A percentile compares a stretch with the other conserved stretches of the same genome.
These are phyloP conservation scores for Apodemus speciosus DNA, from an alignment of 2,113 vertebrate genomes.

Conservation along the genomic window DNA sequence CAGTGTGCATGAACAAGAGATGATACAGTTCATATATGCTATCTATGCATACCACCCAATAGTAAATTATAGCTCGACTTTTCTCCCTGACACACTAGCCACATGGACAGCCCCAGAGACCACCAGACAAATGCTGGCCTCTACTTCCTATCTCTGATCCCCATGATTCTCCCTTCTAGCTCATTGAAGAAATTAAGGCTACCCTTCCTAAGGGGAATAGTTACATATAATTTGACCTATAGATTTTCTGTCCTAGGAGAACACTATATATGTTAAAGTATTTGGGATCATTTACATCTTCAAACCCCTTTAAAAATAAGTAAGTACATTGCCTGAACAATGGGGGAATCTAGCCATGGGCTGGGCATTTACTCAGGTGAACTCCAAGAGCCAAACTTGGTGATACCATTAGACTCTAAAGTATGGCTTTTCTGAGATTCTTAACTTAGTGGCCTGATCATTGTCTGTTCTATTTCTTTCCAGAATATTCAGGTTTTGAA, in stretches of 20 bases:
- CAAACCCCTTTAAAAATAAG: not conserved
- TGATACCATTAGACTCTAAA: not conserved
- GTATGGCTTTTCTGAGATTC: not conserved
- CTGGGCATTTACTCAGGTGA: not conserved
- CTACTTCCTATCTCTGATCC: not conserved
- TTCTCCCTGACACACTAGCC: too few relatives aligned
- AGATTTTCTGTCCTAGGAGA: not conserved
- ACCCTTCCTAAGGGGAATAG: not conserved
- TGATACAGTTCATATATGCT: not conserved
- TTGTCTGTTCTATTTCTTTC: not conserved
- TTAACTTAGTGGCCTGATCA: not conserved
- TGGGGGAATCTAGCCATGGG: not conserved
- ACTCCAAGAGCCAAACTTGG: accelerated
- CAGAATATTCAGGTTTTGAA: not conserved
- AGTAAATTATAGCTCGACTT: not conserved
- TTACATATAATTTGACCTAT: not conserved
- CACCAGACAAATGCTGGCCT: accelerated
- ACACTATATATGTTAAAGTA: not conserved
- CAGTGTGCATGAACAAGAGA: not conserved
- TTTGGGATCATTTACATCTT: not conserved
- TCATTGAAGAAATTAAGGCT: not conserved
- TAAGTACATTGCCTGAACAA: not conserved
- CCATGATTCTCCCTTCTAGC: not conserved
- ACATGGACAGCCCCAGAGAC: not conserved
- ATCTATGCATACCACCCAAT: not conserved